Evolutionary conservation across 2,888 invertebrate species (phyloP).

Genomic region (Listrodromus nycthemerus): DNA sequence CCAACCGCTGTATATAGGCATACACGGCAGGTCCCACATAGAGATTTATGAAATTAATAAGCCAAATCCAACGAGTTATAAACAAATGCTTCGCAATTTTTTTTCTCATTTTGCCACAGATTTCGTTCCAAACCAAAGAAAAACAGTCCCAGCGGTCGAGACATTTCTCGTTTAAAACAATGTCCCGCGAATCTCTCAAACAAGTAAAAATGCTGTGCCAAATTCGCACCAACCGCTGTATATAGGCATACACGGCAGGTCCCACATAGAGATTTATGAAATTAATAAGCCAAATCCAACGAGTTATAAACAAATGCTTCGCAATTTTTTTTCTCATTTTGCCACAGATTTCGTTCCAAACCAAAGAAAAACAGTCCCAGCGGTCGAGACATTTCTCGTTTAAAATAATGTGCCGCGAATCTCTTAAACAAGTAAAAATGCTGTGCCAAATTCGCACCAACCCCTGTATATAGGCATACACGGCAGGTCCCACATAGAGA

Average conservation of each 20-base stretch:
- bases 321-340: background rate
- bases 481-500: conserved; percentile 12
- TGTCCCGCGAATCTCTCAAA: background rate
- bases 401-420: background rate
- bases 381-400: background rate
- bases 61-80: too few relatives aligned
- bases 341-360: background rate
- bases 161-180: background rate
- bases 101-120: background rate
- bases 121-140: background rate
- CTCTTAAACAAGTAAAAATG: background rate
- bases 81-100: background rate
- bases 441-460: background rate
- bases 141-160: background rate
- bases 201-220: background rate
- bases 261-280: conserved; percentile 21
- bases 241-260: background rate
- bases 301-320: too few relatives aligned
- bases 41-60: conserved; percentile 19
- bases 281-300: background rate
- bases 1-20: background rate
- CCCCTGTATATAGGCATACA: background rate
- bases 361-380: background rate
- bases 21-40: background rate
- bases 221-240: background rate